Base-by-base conservation (phyloP, 2,113 vertebrate species). In the Seriola rivoliana region DNA sequence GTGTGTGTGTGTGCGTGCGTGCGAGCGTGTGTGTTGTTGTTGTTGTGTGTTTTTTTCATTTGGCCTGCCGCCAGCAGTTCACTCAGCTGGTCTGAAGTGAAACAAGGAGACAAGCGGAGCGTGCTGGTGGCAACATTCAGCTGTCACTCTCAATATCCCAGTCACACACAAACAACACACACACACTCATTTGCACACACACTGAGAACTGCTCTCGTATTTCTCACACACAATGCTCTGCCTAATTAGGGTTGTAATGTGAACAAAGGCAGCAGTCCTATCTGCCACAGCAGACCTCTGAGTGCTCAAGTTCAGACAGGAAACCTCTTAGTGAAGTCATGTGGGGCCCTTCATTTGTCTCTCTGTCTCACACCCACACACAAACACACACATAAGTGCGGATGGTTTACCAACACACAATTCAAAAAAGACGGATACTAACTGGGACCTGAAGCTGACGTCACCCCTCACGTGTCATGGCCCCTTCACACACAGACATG, bases 181-280 rank as follows among this genome's bases (percentile, higher is more conserved):
- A 57, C 72, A 60, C 32, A 50, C 58, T 16, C 50, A 48, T 8
- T n/a, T 1, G 21, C n/a, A 17, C 69, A n/a, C 75, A 65, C 21
- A 38, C 44, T 25, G 46, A 80, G 80, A 66, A 44, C 42, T 8
- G 74, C 86, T 83, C 86, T 90, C 77, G 80, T 88, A 74, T 92
- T 94, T 90, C 90, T 91, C 91, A 92, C 91, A 90, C 89, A 85
- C 85, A 86, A 70, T 81, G 89, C 88, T 79, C 85, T 65, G 80
- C 79, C 88, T 93, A 94, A 95, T 95, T 94, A 94, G 88, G 90
- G 84, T 88, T 91, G 92, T 91, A 93, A 93, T 90, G 90, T 85
- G 88, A 94, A 94, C 91, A 94, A 90, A 92, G 87, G 86, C 83
- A 68, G 82, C 83, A 23, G 89, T 59, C 79, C 88, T 91, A 91